phyloP scores from a whole-genome alignment of 2,888 invertebrate species.

The Thereva nobilitata region DNA sequence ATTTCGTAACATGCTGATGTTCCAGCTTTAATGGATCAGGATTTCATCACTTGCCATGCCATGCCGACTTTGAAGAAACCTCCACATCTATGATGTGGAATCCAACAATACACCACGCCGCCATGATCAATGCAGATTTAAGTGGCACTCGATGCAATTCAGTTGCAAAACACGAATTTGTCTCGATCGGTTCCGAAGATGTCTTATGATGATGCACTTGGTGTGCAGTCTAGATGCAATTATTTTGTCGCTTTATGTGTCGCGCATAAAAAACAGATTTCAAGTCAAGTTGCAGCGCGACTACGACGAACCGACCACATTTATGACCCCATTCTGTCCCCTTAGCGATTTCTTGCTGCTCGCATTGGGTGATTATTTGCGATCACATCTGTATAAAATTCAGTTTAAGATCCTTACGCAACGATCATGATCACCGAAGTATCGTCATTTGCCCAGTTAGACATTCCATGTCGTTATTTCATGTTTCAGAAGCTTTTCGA shows the following conservation, averaged over 20 bases:
- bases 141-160: conserved; percentile 6
- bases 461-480: background rate
- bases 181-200: conserved; percentile 18
- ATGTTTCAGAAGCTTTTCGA: conserved; percentile 28
- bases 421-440: conserved; percentile 12
- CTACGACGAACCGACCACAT: conserved; percentile 13
- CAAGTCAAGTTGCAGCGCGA: background rate
- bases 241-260: conserved; percentile 34
- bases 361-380: conserved; percentile 30
- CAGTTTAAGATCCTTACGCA: conserved; percentile 33
- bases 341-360: conserved; percentile 9
- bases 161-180: conserved; percentile 17
- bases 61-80: conserved; percentile 6
- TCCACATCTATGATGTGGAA: conserved; percentile 4
- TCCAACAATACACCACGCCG: conserved; percentile 16
- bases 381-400: conserved; percentile 34
- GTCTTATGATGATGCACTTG: background rate
- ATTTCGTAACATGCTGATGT: conserved; percentile 7
- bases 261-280: conserved; percentile 23
- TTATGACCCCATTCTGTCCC: conserved; percentile 33
- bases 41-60: conserved; percentile 16
- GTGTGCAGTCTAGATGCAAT: conserved; percentile 19
- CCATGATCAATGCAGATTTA: conserved; percentile 29
- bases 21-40: background rate
- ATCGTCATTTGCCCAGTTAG: background rate